phyloP scores from a whole-genome alignment of 2,113 vertebrate species.

The Pygoscelis antarcticus region DNA sequence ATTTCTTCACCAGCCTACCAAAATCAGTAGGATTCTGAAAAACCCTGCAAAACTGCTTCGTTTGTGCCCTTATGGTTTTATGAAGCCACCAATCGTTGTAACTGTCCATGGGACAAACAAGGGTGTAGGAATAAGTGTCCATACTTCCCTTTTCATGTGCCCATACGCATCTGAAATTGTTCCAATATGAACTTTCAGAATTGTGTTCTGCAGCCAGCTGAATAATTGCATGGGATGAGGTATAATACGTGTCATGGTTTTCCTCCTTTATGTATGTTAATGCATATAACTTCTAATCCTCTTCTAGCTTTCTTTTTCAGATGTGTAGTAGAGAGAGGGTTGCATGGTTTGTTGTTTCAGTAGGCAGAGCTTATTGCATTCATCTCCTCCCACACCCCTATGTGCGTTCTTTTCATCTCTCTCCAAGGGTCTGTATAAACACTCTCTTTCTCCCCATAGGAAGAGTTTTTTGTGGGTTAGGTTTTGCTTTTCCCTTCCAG shows the following conservation, averaged over 20 bases:
- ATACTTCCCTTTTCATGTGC: neutral
- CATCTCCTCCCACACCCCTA: neutral
- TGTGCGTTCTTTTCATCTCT: neutral
- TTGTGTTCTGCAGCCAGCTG: neutral
- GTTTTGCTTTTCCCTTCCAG: neutral
- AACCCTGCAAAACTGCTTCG: neutral
- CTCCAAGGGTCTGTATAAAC: neutral
- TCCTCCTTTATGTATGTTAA: neutral
- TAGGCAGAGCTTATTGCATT: conserved; percentile 39
- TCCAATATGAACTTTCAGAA: neutral
- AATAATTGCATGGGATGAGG: conserved; percentile 25
- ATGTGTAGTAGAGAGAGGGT: neutral
- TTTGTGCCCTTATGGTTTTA: conserved; percentile 7
- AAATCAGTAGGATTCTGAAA: neutral
- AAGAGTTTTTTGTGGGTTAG: neutral
- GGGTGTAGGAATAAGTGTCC: neutral
- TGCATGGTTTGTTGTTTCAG: conserved; percentile 45
- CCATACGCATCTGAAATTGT: neutral
- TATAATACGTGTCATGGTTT: neutral
- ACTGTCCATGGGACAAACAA: neutral
- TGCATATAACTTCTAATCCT: conserved; percentile 60
- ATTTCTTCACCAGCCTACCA: conserved; percentile 11
- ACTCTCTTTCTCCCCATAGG: neutral
- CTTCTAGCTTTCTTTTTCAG: conserved; percentile 54
- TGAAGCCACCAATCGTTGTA: neutral